Conservation (phyloP, 2,888 invertebrate genomes). For the Ectemnius continuus region DNA sequence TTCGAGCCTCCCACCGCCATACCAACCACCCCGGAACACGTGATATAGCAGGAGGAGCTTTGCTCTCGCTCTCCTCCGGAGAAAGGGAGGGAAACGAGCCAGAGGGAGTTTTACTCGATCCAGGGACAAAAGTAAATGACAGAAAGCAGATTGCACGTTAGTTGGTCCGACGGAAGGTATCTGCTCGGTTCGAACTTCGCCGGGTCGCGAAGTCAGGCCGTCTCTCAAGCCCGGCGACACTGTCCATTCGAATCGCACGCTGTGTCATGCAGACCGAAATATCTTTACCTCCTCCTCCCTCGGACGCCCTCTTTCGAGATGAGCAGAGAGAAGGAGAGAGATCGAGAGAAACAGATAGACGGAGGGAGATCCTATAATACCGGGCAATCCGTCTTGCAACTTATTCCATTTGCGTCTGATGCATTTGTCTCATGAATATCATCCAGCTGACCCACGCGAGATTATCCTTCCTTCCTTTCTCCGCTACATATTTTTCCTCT, state of each 20-base stretch:
- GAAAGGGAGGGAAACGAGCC: not conserved
- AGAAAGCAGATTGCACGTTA: slow-evolving; percentile 22
- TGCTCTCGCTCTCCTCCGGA: not conserved
- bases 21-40: not conserved
- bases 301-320: slow-evolving; percentile 12
- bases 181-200: slow-evolving; percentile 41
- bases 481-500: too few relatives aligned
- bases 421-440: too few relatives aligned
- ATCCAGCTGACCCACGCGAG: too few relatives aligned
- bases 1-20: not conserved
- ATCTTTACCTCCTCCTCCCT: slow-evolving; percentile 53
- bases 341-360: too few relatives aligned
- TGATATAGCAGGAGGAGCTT: not conserved
- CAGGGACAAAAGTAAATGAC: slow-evolving; percentile 28
- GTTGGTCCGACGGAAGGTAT: slow-evolving; percentile 19
- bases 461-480: too few relatives aligned
- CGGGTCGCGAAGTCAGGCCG: slow-evolving; percentile 59
- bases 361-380: not conserved
- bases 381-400: slow-evolving; percentile 1
- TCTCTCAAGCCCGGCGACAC: slow-evolving; percentile 58
- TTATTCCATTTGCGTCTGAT: too few relatives aligned
- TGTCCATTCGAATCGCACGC: slow-evolving; percentile 48
- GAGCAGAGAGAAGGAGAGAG: not conserved
- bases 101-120: not conserved
- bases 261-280: slow-evolving; percentile 68